Conservation (phyloP, 37 sponge, comb jelly and placozoan species). For the Oscarella lobularis region DNA sequence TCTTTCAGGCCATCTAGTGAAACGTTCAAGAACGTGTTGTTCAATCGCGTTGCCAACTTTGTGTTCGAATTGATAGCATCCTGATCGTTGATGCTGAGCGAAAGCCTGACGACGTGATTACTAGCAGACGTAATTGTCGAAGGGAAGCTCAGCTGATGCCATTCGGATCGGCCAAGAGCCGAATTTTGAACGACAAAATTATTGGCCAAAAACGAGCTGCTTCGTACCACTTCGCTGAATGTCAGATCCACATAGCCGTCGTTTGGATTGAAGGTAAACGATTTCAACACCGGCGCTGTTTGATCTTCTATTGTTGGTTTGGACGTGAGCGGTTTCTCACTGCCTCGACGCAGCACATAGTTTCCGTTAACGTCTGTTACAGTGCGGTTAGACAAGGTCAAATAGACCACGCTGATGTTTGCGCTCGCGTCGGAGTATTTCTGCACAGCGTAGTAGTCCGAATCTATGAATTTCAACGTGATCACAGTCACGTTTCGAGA, state of each 20-base stretch:
- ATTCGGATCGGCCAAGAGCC: not conserved
- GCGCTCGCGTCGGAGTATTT: not conserved
- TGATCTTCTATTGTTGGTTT: not conserved
- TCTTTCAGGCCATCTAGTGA: not conserved
- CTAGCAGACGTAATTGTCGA: not conserved
- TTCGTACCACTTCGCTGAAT: conserved; percentile 77
- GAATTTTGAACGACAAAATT: conserved; percentile 28
- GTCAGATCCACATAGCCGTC: conserved; percentile 28
- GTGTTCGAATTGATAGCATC: not conserved
- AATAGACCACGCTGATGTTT: not conserved
- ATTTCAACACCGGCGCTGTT: conserved; percentile 8
- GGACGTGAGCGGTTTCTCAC: not conserved
- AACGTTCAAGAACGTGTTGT: not conserved
- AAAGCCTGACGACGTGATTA: not conserved
- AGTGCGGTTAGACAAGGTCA: not conserved
- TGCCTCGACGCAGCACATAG: not conserved
- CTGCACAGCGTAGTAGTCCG: not conserved
- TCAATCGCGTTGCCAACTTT: not conserved
- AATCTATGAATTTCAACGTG: not conserved
- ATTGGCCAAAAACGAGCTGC: conserved; percentile 12
- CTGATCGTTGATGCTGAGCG: not conserved
- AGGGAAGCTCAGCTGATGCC: not conserved
- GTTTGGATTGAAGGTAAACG: conserved; percentile 48
- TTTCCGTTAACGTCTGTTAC: not conserved
- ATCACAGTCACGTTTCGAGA: not conserved